Percentiles rank a stretch among this genome's conserved stretches.
Conservation (phyloP, 2,113 vertebrate species). For the Melanerpes aurifrons region DNA sequence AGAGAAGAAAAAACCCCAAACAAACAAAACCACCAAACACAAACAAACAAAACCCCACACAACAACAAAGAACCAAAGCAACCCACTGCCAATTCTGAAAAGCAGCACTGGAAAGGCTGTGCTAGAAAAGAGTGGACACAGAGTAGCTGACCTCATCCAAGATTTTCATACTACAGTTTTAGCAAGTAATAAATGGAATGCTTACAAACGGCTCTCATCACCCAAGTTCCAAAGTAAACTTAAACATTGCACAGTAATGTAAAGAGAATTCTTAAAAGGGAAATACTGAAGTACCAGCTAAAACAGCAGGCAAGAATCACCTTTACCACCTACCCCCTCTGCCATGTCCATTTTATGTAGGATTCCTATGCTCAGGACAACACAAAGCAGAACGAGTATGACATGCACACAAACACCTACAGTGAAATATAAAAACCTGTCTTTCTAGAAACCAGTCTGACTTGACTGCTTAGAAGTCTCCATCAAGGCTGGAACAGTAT, state of each 20-base stretch:
- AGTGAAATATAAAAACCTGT: background rate
- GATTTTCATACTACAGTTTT: background rate
- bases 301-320: background rate
- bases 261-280: background rate
- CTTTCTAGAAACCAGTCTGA: background rate
- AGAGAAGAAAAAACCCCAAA: background rate
- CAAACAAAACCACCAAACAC: no score
- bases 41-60: no score
- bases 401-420: background rate
- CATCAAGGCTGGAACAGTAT: background rate
- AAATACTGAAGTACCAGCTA: background rate
- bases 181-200: background rate
- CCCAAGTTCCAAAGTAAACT: background rate
- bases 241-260: background rate
- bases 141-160: background rate
- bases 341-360: background rate
- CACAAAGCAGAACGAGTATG: background rate
- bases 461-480: background rate
- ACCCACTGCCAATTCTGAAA: background rate
- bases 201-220: background rate
- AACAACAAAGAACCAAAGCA: no score
- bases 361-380: background rate
- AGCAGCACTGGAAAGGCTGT: background rate
- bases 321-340: background rate
- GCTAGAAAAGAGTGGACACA: accelerated